Conservation (phyloP, 1,140 invertebrate species). For the Ephestia elutella region DNA sequence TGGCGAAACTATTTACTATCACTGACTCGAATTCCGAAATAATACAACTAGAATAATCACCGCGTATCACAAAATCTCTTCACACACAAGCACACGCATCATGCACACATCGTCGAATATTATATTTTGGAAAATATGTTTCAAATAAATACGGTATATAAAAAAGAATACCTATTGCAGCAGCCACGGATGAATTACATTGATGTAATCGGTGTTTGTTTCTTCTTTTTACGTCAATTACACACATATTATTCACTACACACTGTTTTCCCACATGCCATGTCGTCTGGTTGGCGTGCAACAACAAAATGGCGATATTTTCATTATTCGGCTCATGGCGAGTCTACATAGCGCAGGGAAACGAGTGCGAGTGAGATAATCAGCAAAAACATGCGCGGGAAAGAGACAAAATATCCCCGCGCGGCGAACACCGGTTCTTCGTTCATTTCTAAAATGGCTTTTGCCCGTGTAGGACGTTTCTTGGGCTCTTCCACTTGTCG, state of each 20-base stretch:
- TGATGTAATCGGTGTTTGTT: neutral
- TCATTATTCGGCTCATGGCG: neutral
- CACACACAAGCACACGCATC: too few species aligned
- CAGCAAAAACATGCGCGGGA: neutral
- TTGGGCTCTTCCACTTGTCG: neutral
- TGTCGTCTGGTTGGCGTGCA: neutral
- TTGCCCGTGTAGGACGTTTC: neutral
- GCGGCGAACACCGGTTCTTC: neutral
- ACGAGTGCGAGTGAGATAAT: neutral
- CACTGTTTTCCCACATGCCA: neutral
- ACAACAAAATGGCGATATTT: conserved; percentile 3
- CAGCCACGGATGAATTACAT: neutral
- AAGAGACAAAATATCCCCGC: neutral
- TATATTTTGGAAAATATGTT: too few species aligned
- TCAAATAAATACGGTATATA: neutral
- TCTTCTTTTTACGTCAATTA: neutral
- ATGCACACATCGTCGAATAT: too few species aligned
- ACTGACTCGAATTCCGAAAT: too few species aligned
- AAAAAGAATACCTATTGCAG: neutral
- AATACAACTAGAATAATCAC: too few species aligned
- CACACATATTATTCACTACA: neutral
- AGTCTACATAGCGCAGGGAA: neutral
- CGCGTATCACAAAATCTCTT: too few species aligned
- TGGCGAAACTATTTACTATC: too few species aligned
- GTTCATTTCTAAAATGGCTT: neutral